Conservation (phyloP, 2,888 invertebrate genomes). For the Calameuta idolon region DNA sequence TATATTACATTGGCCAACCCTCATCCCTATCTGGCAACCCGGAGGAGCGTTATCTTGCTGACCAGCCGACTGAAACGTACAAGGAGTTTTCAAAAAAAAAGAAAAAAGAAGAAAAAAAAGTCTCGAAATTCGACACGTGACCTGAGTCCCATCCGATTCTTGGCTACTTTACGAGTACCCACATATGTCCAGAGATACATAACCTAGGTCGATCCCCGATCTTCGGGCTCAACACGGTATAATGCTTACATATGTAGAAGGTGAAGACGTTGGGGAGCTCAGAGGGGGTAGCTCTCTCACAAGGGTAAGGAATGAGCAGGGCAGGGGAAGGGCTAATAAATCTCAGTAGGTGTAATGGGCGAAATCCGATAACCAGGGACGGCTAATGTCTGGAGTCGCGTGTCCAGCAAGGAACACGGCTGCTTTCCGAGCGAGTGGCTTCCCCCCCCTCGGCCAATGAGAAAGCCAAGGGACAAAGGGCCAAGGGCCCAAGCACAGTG, state of each 20-base stretch:
- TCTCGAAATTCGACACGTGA: background rate
- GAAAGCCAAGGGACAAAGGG: background rate
- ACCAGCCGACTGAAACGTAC: background rate
- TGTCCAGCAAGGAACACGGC: constrained; percentile 29
- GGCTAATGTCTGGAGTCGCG: constrained; percentile 36
- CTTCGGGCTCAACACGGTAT: background rate
- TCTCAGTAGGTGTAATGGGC: constrained; percentile 47
- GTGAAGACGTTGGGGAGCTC: background rate
- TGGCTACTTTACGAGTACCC: background rate
- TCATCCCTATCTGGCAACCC: background rate
- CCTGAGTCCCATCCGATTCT: background rate
- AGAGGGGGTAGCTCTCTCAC: background rate
- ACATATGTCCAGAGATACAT: background rate
- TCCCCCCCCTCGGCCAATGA: background rate
- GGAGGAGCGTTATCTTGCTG: background rate
- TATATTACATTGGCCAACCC: background rate
- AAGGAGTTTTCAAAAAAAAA: background rate
- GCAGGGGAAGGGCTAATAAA: constrained; percentile 42
- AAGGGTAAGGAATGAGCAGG: constrained; percentile 13
- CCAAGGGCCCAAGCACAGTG: background rate
- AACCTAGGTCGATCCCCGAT: background rate
- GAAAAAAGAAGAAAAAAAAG: background rate
- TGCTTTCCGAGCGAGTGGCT: background rate
- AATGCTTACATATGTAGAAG: background rate
- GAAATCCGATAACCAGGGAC: constrained; percentile 47